phyloP scores from a whole-genome alignment of 1,140 invertebrate genomes.

The Psilanteris sp. region DNA sequence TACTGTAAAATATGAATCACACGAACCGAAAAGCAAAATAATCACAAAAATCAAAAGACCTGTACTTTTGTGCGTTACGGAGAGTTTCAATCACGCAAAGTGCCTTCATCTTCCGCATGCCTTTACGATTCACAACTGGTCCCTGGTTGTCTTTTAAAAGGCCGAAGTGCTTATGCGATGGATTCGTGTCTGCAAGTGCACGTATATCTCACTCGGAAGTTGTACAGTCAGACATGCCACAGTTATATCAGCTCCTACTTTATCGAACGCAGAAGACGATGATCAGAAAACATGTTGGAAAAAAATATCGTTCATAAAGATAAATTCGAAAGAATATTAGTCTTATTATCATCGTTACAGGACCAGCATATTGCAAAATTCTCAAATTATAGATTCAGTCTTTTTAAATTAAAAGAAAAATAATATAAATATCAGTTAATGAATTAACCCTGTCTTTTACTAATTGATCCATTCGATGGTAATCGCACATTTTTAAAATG shows the following conservation, averaged over 20 bases:
- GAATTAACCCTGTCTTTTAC: no score
- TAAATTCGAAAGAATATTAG: no score
- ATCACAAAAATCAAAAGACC: conserved; percentile 55
- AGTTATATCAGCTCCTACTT: conserved; percentile 63
- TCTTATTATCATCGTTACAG: no score
- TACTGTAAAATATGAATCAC: conserved; percentile 23
- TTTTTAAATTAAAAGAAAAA: no score
- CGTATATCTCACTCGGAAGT: conserved; percentile 39
- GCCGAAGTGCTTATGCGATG: conserved; percentile 15
- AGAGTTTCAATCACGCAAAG: conserved; percentile 73
- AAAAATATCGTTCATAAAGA: no score
- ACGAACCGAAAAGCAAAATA: conserved; percentile 2
- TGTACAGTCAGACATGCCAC: conserved; percentile 46
- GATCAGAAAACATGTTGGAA: no score
- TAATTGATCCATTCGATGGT: no score
- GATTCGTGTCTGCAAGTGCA: conserved; percentile 38
- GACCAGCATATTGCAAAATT: no score
- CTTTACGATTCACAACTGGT: conserved; percentile 24
- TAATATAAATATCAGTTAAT: no score
- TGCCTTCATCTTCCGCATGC: conserved; percentile 66
- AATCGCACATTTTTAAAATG: no score
- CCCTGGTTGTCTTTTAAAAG: conserved; percentile 20
- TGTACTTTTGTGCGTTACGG: conserved; percentile 60
- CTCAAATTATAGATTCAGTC: no score
- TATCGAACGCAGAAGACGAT: conserved; percentile 56